A percentile compares a stretch with the other conserved stretches of the same genome.
Conservation (phyloP, 2,888 invertebrate species). For the Mythimna ferrago region DNA sequence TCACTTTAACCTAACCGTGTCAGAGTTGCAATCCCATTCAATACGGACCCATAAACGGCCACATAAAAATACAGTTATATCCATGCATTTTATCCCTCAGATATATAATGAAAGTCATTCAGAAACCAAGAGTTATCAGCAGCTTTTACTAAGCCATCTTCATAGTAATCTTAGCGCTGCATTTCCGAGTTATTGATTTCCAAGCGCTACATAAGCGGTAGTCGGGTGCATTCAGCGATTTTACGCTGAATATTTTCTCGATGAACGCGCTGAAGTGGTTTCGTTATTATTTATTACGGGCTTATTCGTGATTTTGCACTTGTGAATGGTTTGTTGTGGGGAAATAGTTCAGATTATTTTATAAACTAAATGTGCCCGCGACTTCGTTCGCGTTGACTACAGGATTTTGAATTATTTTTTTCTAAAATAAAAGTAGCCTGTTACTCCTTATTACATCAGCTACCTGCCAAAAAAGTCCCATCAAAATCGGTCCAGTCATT, state of each 20-base stretch:
- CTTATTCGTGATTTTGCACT: constrained; percentile 43
- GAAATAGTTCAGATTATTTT: not conserved
- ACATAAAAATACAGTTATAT: constrained; percentile 47
- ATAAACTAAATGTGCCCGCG: too few relatives aligned
- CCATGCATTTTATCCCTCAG: constrained; percentile 41
- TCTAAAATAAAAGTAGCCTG: too few relatives aligned
- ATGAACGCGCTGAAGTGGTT: constrained; percentile 20
- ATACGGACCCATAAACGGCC: constrained; percentile 42
- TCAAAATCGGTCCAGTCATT: too few relatives aligned
- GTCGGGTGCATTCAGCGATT: constrained; percentile 50
- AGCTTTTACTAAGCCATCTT: constrained; percentile 51
- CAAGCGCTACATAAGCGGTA: constrained; percentile 40
- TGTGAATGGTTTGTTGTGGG: constrained; percentile 2
- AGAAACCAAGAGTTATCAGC: constrained; percentile 38
- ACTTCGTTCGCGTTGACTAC: too few relatives aligned
- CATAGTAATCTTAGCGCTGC: constrained; percentile 47
- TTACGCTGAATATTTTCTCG: constrained; percentile 39
- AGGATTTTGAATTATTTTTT: too few relatives aligned
- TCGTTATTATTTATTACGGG: constrained; percentile 40
- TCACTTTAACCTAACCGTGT: constrained; percentile 38
- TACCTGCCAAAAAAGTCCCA: too few relatives aligned
- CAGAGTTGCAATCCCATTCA: constrained; percentile 46
- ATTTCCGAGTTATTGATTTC: constrained; percentile 59
- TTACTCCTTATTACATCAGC: too few relatives aligned
- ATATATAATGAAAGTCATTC: constrained; percentile 54